phyloP scores from a whole-genome alignment of 2,888 invertebrate species.

The Trichopoda pennipes region DNA sequence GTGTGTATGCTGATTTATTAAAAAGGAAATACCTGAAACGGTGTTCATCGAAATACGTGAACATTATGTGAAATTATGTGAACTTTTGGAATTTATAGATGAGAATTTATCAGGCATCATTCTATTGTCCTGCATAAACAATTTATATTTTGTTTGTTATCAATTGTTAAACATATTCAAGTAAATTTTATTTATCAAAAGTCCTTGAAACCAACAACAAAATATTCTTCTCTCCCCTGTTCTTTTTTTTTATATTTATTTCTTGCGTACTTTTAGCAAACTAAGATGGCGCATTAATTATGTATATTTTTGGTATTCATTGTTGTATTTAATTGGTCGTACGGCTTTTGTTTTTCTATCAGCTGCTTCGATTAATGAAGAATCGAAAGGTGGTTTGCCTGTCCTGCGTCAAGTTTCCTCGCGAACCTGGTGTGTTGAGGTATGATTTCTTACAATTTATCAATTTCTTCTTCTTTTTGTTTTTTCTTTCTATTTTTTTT shows the following conservation, averaged over 20 bases:
- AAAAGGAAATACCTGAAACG: slow-evolving; percentile 73
- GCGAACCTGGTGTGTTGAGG: slow-evolving; percentile 78
- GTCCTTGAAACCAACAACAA: slow-evolving; percentile 3
- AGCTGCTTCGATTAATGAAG: slow-evolving; percentile 83
- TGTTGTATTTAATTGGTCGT: slow-evolving; percentile 82
- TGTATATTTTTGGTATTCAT: slow-evolving; percentile 83
- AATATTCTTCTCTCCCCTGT: not conserved
- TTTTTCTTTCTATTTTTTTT: not conserved
- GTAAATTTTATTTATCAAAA: slow-evolving; percentile 70
- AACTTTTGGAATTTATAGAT: slow-evolving; percentile 85
- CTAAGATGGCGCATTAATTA: slow-evolving; percentile 81
- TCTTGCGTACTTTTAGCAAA: slow-evolving; percentile 72
- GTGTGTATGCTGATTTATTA: not conserved
- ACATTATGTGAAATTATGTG: slow-evolving; percentile 86
- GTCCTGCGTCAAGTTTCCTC: slow-evolving; percentile 80
- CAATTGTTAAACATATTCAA: slow-evolving; percentile 84
- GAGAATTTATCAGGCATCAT: slow-evolving; percentile 85
- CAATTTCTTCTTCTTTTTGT: not conserved
- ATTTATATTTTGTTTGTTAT: slow-evolving; percentile 88
- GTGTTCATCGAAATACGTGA: slow-evolving; percentile 86
- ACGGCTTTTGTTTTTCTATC: slow-evolving; percentile 82
- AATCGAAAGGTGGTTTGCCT: slow-evolving; percentile 82
- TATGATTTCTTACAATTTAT: slow-evolving; percentile 51
- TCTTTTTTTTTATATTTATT: not conserved
- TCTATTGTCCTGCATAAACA: slow-evolving; percentile 86